Evolutionary conservation across 2,113 vertebrate species (phyloP).

Genomic region (Elephas maximus): DNA sequence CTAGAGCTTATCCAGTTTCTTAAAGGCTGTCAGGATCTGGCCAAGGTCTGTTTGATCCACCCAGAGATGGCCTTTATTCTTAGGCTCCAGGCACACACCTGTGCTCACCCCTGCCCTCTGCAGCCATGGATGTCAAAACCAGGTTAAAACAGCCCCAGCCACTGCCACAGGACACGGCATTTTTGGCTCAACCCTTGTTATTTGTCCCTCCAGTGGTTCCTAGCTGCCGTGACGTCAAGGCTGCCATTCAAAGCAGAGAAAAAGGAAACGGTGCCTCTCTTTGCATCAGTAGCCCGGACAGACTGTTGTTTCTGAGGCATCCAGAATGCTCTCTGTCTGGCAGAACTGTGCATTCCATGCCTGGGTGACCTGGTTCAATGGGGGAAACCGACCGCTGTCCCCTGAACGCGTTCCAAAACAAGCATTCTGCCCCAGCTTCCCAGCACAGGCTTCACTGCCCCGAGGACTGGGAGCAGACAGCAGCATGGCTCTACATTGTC

Average conservation of each 20-base stretch:
- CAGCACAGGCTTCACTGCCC: background rate
- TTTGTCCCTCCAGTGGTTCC: constrained; percentile 70
- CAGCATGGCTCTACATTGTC: background rate
- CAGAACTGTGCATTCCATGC: constrained; percentile 75
- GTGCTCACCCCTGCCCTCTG: background rate
- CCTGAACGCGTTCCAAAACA: constrained; percentile 63
- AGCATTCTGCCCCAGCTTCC: constrained; percentile 26
- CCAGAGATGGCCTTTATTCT: background rate
- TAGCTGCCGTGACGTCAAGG: constrained; percentile 75
- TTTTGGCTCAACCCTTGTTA: constrained; percentile 61
- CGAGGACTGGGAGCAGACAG: background rate
- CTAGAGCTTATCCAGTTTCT: background rate
- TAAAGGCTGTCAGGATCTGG: background rate
- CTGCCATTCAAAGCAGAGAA: constrained; percentile 70
- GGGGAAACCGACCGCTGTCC: constrained; percentile 56
- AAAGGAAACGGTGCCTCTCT: constrained; percentile 70
- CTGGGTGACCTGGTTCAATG: constrained; percentile 80
- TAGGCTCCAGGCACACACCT: background rate
- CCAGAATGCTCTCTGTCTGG: constrained; percentile 54
- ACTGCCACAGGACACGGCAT: background rate
- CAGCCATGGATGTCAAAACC: background rate
- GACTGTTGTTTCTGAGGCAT: constrained; percentile 74
- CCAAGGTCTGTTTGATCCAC: background rate
- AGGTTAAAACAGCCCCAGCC: background rate
- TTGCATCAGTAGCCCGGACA: constrained; percentile 47